These are phyloP conservation scores for Oscheius sp. DNA, from an alignment of 2,888 invertebrate genomes.

Conservation along the genomic window DNA sequence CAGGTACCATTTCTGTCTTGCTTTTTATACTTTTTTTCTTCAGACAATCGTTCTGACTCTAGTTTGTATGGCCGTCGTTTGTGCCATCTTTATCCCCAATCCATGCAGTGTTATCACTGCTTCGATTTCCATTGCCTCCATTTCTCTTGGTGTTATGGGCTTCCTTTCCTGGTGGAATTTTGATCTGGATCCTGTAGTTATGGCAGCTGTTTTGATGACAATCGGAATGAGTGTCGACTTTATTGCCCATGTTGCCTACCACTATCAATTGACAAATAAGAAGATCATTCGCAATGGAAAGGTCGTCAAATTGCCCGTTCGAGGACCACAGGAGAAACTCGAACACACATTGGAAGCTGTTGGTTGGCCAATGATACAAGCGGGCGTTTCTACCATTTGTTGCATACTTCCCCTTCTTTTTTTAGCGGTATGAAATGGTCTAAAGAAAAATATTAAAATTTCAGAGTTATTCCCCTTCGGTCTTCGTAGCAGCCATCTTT, in stretches of 20 bases:
- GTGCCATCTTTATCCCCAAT: conserved; percentile 68
- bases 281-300: conserved; percentile 58
- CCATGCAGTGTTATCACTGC: conserved; percentile 64
- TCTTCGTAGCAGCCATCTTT: conserved; percentile 67
- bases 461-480: conserved; percentile 64
- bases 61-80: conserved; percentile 68
- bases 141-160: conserved; percentile 66
- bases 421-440: conserved; percentile 42
- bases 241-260: conserved; percentile 68
- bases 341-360: conserved; percentile 62
- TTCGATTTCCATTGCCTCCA: conserved; percentile 63
- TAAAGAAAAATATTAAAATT: background rate
- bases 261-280: conserved; percentile 63
- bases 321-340: conserved; percentile 55
- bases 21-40: background rate
- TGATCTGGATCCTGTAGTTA: conserved; percentile 68
- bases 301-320: conserved; percentile 58
- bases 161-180: conserved; percentile 66
- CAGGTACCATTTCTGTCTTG: conserved; percentile 42
- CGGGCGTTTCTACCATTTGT: conserved; percentile 65
- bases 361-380: conserved; percentile 69
- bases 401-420: conserved; percentile 65
- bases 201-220: conserved; percentile 69
- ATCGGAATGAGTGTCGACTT: conserved; percentile 69
- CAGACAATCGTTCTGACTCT: conserved; percentile 61